These are phyloP conservation scores for Sus scrofa DNA, from an alignment of 2,113 vertebrate species.

Conservation along the genomic window DNA sequence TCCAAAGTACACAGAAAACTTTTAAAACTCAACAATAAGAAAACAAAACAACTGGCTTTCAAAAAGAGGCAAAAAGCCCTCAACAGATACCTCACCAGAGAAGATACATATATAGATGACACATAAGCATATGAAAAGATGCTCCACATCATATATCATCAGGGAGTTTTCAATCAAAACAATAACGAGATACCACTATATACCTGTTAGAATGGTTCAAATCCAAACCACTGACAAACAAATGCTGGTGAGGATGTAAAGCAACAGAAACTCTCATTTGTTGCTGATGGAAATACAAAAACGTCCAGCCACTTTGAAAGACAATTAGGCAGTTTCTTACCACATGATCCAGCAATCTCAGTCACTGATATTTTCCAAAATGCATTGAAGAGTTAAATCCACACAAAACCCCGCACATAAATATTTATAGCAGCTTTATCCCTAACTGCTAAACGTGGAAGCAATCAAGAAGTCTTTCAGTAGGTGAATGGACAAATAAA, in stretches of 20 bases:
- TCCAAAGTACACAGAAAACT: background rate
- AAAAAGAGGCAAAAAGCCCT: background rate
- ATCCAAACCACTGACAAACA: background rate
- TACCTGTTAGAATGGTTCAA: background rate
- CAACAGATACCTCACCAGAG: background rate
- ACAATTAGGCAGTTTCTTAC: background rate
- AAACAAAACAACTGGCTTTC: background rate
- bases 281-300: background rate
- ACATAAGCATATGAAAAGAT: background rate
- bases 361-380: background rate
- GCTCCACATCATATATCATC: background rate
- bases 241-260: background rate
- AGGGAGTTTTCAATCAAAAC: background rate
- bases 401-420: background rate
- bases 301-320: background rate
- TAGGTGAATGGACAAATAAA: conserved; percentile 7
- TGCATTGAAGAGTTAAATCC: background rate
- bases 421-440: conserved; percentile 16
- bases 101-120: background rate
- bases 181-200: background rate
- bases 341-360: background rate
- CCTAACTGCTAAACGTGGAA: background rate
- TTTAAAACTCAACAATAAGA: background rate
- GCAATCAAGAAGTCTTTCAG: background rate
- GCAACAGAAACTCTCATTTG: background rate